phyloP scores from a whole-genome alignment of 2,113 vertebrate species.

The Petrocephalus zakoni region DNA sequence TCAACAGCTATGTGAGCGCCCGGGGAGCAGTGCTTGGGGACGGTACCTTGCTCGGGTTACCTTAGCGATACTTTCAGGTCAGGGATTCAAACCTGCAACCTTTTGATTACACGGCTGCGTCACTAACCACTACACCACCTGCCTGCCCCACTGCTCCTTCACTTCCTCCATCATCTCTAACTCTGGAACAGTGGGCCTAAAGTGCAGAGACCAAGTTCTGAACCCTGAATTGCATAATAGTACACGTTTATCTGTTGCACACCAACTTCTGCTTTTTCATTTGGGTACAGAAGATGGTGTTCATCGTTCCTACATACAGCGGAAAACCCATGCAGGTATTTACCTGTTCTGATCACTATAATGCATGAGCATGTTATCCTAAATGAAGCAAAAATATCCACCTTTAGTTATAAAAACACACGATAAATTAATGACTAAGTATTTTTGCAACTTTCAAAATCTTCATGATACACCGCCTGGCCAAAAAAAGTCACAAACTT shows the following conservation, averaged over 20 bases:
- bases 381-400: background rate
- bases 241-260: background rate
- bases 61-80: too few species aligned
- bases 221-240: background rate
- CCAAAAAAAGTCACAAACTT: too few species aligned
- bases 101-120: too few species aligned
- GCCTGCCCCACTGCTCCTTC: background rate
- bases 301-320: background rate
- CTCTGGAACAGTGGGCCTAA: background rate
- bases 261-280: background rate
- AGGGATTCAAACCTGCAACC: too few species aligned
- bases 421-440: background rate
- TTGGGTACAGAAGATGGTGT: background rate
- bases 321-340: background rate
- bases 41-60: too few species aligned
- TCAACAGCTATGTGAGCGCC: too few species aligned
- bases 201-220: background rate
- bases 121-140: too few species aligned
- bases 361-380: background rate
- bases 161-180: background rate
- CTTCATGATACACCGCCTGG: background rate
- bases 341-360: background rate
- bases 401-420: background rate
- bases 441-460: background rate
- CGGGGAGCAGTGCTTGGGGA: too few species aligned